Evolutionary conservation across 2,113 vertebrate species (phyloP).

Genomic region (Salvelinus namaycush): DNA sequence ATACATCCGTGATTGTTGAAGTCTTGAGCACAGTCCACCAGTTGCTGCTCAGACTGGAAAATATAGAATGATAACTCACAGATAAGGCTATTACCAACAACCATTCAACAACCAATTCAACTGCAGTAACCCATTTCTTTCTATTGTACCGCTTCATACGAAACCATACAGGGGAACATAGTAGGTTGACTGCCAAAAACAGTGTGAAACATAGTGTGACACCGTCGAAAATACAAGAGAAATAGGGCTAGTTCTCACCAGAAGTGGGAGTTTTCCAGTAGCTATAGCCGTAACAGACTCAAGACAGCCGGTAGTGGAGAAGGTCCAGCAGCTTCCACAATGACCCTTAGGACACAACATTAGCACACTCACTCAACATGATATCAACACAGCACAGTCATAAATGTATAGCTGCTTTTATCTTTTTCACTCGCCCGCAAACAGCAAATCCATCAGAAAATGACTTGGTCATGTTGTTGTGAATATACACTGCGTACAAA

Average conservation of each 20-base stretch:
- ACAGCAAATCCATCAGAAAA: background rate
- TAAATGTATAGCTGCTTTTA: no score
- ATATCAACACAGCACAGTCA: no score
- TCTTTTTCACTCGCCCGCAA: background rate
- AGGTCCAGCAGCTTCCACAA: conserved; percentile 90
- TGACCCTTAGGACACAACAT: conserved; percentile 60
- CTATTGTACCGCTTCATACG: background rate
- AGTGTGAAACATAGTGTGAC: background rate
- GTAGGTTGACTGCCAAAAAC: no score
- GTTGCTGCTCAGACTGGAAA: conserved; percentile 83
- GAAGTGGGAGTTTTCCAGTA: conserved; percentile 74
- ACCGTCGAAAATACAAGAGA: background rate
- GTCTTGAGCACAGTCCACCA: conserved; percentile 83
- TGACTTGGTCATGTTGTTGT: background rate
- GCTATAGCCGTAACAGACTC: conserved; percentile 85
- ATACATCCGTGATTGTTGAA: conserved; percentile 87
- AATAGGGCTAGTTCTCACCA: conserved; percentile 69
- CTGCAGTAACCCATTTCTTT: background rate
- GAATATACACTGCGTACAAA: background rate
- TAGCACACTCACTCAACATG: background rate
- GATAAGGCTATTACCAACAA: background rate
- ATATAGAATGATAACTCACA: background rate
- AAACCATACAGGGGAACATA: background rate
- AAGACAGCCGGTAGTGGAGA: conserved; percentile 85
- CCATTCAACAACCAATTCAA: background rate